Evolutionary conservation across 2,888 invertebrate genomes (phyloP).

Genomic region (Pimpla rufipes): DNA sequence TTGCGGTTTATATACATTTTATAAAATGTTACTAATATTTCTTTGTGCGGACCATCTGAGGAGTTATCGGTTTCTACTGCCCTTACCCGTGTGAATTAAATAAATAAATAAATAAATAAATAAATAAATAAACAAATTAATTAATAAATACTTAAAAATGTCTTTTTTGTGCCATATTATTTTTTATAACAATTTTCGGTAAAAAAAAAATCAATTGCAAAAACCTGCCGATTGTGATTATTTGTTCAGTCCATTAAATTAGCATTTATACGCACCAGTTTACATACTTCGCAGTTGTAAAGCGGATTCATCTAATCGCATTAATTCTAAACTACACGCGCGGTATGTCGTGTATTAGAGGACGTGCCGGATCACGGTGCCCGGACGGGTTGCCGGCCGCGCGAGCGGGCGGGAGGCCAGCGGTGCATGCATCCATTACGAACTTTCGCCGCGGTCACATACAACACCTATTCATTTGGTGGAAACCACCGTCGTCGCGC

Average conservation of each 20-base stretch:
- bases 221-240: constrained; percentile 1
- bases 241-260: neutral
- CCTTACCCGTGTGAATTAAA: too few species aligned
- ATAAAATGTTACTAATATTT: too few species aligned
- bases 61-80: too few species aligned
- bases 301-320: constrained; percentile 23
- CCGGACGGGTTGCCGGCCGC: neutral
- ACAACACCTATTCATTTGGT: constrained; percentile 33
- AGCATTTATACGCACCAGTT: neutral
- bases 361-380: constrained; percentile 18
- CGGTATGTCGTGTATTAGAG: constrained; percentile 22
- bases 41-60: too few species aligned
- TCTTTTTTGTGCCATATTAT: too few species aligned
- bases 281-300: constrained; percentile 7
- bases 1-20: too few species aligned
- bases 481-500: constrained; percentile 9
- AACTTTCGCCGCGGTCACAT: constrained; percentile 35
- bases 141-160: too few species aligned
- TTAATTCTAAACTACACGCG: constrained; percentile 27
- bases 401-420: neutral
- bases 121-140: too few species aligned
- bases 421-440: constrained; percentile 45
- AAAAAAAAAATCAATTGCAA: too few species aligned
- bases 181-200: neutral
- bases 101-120: too few species aligned